These are phyloP conservation scores for Graptemys geographica DNA, from an alignment of 2,797 vertebrate genomes.

Conservation along the genomic window DNA sequence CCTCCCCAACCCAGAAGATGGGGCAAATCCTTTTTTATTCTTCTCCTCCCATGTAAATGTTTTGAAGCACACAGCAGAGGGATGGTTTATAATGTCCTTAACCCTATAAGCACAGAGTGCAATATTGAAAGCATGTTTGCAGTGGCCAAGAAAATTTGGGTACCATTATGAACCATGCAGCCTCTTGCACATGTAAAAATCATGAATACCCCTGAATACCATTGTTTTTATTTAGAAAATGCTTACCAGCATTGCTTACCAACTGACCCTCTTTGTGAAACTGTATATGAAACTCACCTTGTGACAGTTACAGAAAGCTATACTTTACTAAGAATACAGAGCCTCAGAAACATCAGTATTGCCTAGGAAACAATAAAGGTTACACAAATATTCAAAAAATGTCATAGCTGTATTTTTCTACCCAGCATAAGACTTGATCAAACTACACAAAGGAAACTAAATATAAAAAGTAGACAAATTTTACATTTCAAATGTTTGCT, in stretches of 20 bases:
- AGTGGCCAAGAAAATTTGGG: not conserved
- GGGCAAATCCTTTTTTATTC: not conserved
- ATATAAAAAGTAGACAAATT: not conserved
- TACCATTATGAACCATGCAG: not conserved
- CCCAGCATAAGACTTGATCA: not conserved
- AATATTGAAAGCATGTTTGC: not conserved
- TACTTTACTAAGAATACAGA: not conserved
- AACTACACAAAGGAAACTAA: slow-evolving; percentile 19
- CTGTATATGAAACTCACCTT: not conserved
- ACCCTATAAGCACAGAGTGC: not conserved
- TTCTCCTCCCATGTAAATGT: not conserved
- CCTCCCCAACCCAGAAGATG: not conserved
- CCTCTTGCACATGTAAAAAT: not conserved
- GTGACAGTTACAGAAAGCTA: not conserved
- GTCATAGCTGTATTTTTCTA: not conserved
- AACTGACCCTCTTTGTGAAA: not conserved
- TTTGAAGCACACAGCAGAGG: not conserved
- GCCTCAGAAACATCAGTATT: not conserved
- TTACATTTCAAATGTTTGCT: not conserved
- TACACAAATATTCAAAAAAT: slow-evolving; percentile 30
- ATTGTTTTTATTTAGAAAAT: not conserved
- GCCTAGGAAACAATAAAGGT: slow-evolving; percentile 23
- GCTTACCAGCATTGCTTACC: not conserved
- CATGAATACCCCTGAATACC: not conserved
- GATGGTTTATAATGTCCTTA: not conserved